Percentiles rank a stretch among this genome's conserved stretches.
phyloP scores from a whole-genome alignment of 2,888 invertebrate genomes.

The Dicycla oo region DNA sequence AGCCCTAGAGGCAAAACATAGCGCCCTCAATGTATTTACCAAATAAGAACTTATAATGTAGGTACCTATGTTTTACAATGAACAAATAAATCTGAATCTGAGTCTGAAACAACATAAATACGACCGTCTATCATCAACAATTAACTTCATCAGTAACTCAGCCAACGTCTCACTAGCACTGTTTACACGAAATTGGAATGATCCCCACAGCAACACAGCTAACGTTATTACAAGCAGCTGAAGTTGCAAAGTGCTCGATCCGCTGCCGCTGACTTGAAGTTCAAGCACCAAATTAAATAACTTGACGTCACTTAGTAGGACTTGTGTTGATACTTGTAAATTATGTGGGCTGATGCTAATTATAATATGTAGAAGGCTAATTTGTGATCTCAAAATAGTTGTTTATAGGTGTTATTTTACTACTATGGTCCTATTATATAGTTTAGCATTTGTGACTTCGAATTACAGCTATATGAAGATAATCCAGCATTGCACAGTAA shows the following conservation, averaged over 20 bases:
- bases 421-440: too few species aligned
- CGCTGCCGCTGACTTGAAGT: constrained; percentile 21
- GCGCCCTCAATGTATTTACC: too few species aligned
- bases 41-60: too few species aligned
- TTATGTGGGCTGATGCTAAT: constrained; percentile 4
- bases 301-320: constrained; percentile 41
- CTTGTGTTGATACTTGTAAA: constrained; percentile 9
- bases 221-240: constrained; percentile 22
- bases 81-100: too few species aligned
- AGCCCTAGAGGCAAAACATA: too few species aligned
- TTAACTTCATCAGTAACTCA: constrained; percentile 5
- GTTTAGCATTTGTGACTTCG: too few species aligned
- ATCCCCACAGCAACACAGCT: constrained; percentile 26
- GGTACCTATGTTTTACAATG: too few species aligned
- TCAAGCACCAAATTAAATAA: constrained; percentile 51
- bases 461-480: too few species aligned
- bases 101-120: not conserved
- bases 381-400: not conserved
- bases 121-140: not conserved
- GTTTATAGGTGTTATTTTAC: too few species aligned
- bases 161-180: not conserved
- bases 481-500: too few species aligned
- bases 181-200: constrained; percentile 35
- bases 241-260: constrained; percentile 47
- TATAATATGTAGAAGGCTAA: not conserved